Conservation (phyloP, 2,113 vertebrate genomes). For the Myrmecophaga tridactyla region DNA sequence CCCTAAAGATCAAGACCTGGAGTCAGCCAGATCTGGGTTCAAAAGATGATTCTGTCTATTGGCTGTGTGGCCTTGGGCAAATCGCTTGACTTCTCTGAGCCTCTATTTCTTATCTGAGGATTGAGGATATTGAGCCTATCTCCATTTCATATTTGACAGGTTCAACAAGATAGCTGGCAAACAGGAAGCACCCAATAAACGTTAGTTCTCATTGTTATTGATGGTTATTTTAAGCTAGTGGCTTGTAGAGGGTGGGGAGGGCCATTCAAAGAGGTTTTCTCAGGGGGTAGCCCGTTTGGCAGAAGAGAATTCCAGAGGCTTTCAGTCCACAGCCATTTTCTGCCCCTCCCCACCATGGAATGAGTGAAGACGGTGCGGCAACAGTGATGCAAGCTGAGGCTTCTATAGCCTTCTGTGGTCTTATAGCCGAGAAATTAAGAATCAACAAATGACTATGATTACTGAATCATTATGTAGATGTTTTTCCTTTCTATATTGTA, state of each 20-base stretch:
- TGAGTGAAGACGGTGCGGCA: background rate
- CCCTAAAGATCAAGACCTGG: background rate
- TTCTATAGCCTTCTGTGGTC: background rate
- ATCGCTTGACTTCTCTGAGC: background rate
- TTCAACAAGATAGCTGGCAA: background rate
- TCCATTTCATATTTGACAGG: background rate
- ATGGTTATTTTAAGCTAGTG: background rate
- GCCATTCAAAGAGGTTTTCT: background rate
- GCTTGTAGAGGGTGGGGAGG: background rate
- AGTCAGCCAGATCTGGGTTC: background rate
- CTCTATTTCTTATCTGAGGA: background rate
- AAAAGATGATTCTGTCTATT: background rate
- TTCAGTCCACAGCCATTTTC: background rate
- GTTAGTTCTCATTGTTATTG: background rate
- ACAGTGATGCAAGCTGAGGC: background rate
- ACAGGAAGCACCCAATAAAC: too few relatives aligned
- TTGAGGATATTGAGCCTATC: background rate
- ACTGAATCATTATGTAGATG: too few relatives aligned
- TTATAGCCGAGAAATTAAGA: too few relatives aligned
- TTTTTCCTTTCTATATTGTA: too few relatives aligned
- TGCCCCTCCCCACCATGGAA: background rate
- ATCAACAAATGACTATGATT: too few relatives aligned
- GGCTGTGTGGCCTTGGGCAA: background rate
- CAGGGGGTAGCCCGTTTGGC: accelerated
- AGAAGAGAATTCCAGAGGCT: background rate